Evolutionary conservation across 2,888 invertebrate species (phyloP), one percentile per base, ranked within the genome.

Genomic region (Limnephilus lunatus): DNA sequence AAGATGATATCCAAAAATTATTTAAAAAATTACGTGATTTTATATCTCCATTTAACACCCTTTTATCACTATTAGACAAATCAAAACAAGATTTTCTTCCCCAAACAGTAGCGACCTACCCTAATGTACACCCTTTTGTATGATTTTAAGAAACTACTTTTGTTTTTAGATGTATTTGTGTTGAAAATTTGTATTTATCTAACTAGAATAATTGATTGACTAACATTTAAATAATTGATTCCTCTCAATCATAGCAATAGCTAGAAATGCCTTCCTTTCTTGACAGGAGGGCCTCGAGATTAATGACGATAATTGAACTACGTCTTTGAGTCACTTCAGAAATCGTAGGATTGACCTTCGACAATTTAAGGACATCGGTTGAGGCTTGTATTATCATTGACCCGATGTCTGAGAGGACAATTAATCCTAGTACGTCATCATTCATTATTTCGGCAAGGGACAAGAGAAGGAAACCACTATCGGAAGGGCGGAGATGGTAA

Each of bases 391-490:
- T 80, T 81, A 80, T 35, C 88, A 32, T 89, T 89, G 88, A 89
- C 88, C 80, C 88, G 32, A n/a, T 32, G 88, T 68, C 88, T 81
- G 35, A n/a, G 25, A 81, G 80, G 81, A 89, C 39, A 89, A 89
- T 89, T 89, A 89, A 89, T 89, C 39, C 80, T 31, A 80, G n/a
- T 80, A 35, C 19, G 31, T 89, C 88, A 32, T 80, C 88, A 89
- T 89, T 89, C 80, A 80, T 89, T 89, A 89, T 80, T 80, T 39
- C 25, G 25, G 30, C n/a, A 39, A 81, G 11, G 81, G 80, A 89
- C 81, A 89, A 81, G 32, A 30, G 81, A 48, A 19, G 39, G 35
- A 30, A 39, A n/a, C 86, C 86, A 48, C 86, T n/a, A 86, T 86
- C 44, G 1, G 44, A 48, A 44, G 30, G 86, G 86, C 9, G 25